Evolutionary conservation across 2,888 invertebrate genomes (phyloP).

Genomic region (Tenthredo amoena): DNA sequence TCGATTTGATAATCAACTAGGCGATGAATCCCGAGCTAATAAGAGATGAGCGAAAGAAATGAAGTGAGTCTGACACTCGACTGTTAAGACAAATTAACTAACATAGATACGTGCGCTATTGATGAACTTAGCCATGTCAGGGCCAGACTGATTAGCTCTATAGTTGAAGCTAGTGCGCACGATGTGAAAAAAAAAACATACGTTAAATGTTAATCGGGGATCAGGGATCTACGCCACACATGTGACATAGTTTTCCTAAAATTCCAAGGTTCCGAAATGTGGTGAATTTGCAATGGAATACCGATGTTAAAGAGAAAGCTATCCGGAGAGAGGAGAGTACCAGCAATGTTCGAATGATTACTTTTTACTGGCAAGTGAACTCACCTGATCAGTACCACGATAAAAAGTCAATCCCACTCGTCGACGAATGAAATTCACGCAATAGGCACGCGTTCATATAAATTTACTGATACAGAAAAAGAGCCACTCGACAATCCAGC

Average conservation of each 20-base stretch:
- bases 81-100: not conserved
- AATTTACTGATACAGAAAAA: not conserved
- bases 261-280: not conserved
- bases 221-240: not conserved
- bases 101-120: not conserved
- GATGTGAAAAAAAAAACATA: not conserved
- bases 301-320: not conserved
- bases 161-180: not conserved
- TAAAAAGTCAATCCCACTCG: not conserved
- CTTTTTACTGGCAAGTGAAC: conserved; percentile 1
- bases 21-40: not conserved
- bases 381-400: conserved; percentile 24
- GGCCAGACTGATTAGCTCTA: not conserved
- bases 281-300: not conserved
- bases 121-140: conserved; percentile 4
- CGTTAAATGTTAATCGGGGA: not conserved
- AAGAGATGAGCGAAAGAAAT: not conserved
- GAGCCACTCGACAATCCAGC: not conserved
- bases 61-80: not conserved
- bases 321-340: not conserved
- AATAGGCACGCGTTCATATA: not conserved
- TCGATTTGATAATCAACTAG: not conserved
- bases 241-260: too few species aligned
- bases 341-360: not conserved
- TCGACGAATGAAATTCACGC: not conserved